A percentile compares a stretch with the other conserved stretches of the same genome.
These are phyloP conservation scores for Deroplatys truncata DNA, from an alignment of 2,888 invertebrate species.

Conservation along the genomic window DNA sequence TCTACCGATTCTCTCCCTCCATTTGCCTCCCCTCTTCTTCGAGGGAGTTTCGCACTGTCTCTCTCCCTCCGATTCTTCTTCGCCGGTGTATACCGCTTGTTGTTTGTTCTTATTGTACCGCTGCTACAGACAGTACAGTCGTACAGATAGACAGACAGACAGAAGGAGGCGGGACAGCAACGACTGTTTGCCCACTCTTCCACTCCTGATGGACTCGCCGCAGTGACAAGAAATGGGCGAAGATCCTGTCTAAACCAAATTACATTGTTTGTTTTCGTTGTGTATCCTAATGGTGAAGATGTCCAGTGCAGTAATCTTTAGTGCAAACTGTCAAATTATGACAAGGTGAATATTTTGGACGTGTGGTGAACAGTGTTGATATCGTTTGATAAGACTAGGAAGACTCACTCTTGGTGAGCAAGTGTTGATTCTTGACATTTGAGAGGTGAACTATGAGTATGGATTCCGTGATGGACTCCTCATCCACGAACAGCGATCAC, in stretches of 20 bases:
- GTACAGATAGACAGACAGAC: slow-evolving; percentile 22
- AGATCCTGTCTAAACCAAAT: background rate
- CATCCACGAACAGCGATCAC: slow-evolving; percentile 53
- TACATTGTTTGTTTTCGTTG: background rate
- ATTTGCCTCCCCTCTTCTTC: background rate
- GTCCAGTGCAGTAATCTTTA: background rate
- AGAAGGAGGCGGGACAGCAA: background rate
- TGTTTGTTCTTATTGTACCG: slow-evolving; percentile 20
- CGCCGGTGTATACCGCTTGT: background rate
- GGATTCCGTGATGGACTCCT: slow-evolving; percentile 57
- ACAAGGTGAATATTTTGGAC: background rate
- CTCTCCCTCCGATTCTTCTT: background rate
- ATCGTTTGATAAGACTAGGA: background rate
- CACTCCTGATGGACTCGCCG: background rate
- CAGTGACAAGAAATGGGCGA: background rate
- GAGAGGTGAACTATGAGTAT: slow-evolving; percentile 38
- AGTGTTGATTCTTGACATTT: slow-evolving; percentile 2
- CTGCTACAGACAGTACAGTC: slow-evolving; percentile 21
- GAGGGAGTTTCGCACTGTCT: background rate
- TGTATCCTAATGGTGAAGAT: background rate
- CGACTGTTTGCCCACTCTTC: background rate
- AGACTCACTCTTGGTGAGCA: background rate
- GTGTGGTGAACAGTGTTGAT: slow-evolving; percentile 1
- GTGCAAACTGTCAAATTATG: background rate
- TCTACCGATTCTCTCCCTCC: slow-evolving; percentile 15